Evolutionary conservation across 2,797 vertebrate genomes (phyloP).

Genomic region (Hylomyscus alleni): DNA sequence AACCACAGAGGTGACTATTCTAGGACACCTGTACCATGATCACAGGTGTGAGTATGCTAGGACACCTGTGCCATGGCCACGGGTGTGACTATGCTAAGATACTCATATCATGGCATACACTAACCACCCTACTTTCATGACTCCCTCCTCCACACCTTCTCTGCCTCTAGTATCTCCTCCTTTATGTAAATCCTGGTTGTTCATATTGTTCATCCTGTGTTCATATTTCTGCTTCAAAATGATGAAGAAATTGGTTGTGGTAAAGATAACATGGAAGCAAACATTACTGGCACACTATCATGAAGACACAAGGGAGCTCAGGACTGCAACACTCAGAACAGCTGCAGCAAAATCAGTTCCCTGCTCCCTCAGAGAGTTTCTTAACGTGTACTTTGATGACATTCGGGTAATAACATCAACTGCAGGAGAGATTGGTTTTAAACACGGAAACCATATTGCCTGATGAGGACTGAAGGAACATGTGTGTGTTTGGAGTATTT

Average conservation of each 20-base stretch:
- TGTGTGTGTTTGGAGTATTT: neutral
- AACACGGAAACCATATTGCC: neutral
- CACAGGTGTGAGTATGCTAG: too few species aligned
- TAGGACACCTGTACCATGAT: neutral
- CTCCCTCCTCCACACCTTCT: neutral
- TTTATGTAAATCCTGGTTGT: neutral
- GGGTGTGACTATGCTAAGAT: neutral
- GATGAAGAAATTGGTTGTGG: neutral
- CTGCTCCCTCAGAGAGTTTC: neutral
- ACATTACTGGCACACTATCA: neutral
- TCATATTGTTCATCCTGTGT: neutral
- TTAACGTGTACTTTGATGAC: neutral
- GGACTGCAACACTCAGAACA: neutral
- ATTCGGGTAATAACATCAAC: neutral
- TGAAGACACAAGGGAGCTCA: neutral
- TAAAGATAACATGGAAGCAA: neutral
- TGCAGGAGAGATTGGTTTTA: neutral
- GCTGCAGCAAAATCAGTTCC: neutral
- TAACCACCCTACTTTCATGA: neutral
- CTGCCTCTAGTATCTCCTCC: neutral
- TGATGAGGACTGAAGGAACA: neutral
- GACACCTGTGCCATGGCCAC: neutral
- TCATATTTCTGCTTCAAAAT: constrained; percentile 8
- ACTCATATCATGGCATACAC: neutral
- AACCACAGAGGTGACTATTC: neutral